phyloP scores from a whole-genome alignment of 2,797 vertebrate species.

The Falco columbarius region DNA sequence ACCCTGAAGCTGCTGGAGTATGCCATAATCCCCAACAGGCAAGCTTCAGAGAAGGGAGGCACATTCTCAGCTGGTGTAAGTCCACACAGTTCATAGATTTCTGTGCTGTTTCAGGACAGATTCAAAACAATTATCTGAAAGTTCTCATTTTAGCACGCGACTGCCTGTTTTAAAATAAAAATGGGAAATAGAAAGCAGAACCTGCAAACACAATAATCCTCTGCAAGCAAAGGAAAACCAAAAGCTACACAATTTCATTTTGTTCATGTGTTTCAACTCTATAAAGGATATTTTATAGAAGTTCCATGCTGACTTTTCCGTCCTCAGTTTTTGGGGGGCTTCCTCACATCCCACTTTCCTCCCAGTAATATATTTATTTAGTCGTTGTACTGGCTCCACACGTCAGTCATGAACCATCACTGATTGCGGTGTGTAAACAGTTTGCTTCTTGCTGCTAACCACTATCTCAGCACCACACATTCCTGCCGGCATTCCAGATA shows the following conservation, averaged over 20 bases:
- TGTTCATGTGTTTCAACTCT: fast-evolving
- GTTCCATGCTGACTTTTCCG: neutral
- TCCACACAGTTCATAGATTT: neutral
- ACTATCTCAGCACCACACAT: neutral
- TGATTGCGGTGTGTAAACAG: neutral
- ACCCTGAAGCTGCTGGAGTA: neutral
- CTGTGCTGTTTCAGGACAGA: neutral
- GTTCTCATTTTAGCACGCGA: neutral
- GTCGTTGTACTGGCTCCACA: neutral
- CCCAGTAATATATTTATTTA: neutral
- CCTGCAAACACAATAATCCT: neutral
- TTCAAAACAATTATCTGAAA: neutral
- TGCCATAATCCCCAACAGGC: neutral
- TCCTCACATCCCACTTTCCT: neutral
- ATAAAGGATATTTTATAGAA: neutral
- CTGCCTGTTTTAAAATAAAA: constrained; percentile 22
- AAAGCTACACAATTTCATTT: neutral
- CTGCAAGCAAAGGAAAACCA: neutral
- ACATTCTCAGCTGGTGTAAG: neutral
- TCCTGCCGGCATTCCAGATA: neutral
- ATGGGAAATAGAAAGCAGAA: constrained; percentile 64
- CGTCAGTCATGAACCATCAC: neutral
- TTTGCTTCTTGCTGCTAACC: neutral
- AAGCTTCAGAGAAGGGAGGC: neutral
- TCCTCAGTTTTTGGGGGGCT: neutral